Conservation (phyloP, 2,797 vertebrate species). For the Fratercula arctica region DNA sequence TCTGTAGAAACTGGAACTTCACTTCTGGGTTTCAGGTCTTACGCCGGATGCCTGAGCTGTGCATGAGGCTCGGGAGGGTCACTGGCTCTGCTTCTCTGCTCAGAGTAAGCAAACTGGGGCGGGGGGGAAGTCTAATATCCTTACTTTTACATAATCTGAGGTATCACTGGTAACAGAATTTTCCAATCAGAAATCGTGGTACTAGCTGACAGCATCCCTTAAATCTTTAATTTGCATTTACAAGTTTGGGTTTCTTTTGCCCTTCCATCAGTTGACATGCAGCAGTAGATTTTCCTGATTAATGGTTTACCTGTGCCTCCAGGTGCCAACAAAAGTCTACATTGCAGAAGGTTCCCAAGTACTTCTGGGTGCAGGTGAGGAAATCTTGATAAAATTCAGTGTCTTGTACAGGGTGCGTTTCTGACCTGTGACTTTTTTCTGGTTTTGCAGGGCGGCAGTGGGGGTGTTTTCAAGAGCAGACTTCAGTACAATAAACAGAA, state of each 20-base stretch:
- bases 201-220: not conserved
- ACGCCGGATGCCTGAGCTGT: not conserved
- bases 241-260: not conserved
- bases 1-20: not conserved
- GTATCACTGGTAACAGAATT: not conserved
- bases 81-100: not conserved
- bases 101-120: not conserved
- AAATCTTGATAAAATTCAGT: conserved; percentile 26
- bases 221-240: conserved; percentile 4
- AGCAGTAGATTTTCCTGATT: conserved; percentile 20
- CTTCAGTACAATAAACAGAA: not conserved
- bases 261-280: not conserved
- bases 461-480: not conserved
- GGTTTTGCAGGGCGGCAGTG: not conserved
- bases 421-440: conserved; percentile 27
- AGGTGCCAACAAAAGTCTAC: conserved; percentile 35
- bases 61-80: fast-evolving
- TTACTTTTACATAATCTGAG: not conserved
- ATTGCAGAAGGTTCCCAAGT: conserved; percentile 15
- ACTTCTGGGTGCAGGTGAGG: conserved; percentile 14
- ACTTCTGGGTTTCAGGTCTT: not conserved
- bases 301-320: conserved; percentile 55
- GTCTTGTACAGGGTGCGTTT: not conserved
- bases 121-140: not conserved
- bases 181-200: not conserved